Base-by-base conservation (phyloP, 2,888 invertebrate species). In the Ormyrus rosae region DNA sequence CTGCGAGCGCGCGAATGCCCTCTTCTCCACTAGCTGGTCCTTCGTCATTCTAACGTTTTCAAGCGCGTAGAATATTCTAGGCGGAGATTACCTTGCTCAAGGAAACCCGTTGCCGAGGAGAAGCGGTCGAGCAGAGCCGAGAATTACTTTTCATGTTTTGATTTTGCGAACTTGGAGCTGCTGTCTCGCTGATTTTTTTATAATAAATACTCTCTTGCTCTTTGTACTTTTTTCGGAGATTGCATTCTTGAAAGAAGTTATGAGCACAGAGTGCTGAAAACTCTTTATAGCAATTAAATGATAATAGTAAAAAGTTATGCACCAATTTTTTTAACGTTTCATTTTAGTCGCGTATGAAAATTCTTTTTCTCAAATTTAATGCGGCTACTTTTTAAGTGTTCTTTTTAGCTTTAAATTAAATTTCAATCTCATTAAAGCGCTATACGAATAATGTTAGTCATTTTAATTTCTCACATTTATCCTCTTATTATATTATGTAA, bases 31-130 rank as follows among this genome's bases (percentile, higher is more conserved):
- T 51, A 45, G 19, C 19, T 64, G 56, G 63, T 77, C 70, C 79
- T 78, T 80, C 80, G 76, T 82, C 71, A 80, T 76, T 68, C 56
- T 71, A 19, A 11, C 58, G 64, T 70, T 81, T 64, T 19, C 19
- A 65, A 82, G 76, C 70, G 48, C 70, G 55, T 65, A 65, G 70
- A 78, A 83, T 82, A 81, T 82, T 81, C 75, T 74, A 69, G 67
- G 53, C 71, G 77, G 46, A 60, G 64, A 78, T 78, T 78, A 78
- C 73, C 58, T 9, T 68, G 48, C 55, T 68, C 68, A 46, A 71
- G 63, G 61, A 77, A 76, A 76, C 46, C 55, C 19, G 19, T 19
- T 19, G 19, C 19, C 61, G 61, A 76, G 61, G 55, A 11, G 76
- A 69, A 58, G 60, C 46, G 53, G 73, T 10, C 51, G 58, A 48